Evolutionary conservation across 1,140 invertebrate species (phyloP), one percentile per base, ranked within the genome.

Genomic region (Aporrectodea caliginosa): DNA sequence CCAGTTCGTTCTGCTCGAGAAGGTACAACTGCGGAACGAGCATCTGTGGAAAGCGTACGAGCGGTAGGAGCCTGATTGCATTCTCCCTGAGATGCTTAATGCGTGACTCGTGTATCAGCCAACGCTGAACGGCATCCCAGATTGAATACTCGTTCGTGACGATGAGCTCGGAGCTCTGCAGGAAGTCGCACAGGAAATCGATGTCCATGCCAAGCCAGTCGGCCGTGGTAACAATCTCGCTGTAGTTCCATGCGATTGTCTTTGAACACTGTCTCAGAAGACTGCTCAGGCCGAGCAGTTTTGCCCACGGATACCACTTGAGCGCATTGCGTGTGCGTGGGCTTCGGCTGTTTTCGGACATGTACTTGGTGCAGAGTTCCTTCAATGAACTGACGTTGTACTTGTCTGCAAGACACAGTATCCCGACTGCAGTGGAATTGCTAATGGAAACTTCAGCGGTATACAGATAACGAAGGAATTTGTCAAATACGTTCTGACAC

Each of bases 321-420:
- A 88, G 79, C 27, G 87, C 86, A 81, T 88, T 88, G 16, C 83
- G 77, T 1, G 88, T 85, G 35, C 84, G 82, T 0, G 87, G 88
- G 6, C 86, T 85, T 73, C 83, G 81, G 1, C 84, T 84, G 77
- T 87, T 83, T 33, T 87, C 83, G 12, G 86, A 82, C 88, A 88
- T 88, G 80, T 87, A 88, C 30, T 83, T 80, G 14, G 83, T 85
- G 81, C 86, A 88, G 30, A 88, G 79, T 27, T 80, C 71, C 77
- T 88, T 87, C 34, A 88, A 81, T 29, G 88, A 87, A n/a, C 81
- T 79, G 1, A 88, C 88, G 79, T 86, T 84, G 81, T 88, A 88
- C 78, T 88, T 88, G 80, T 88, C 88, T 22, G 88, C 88, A 31
- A 88, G 82, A 79, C 87, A 88, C n/a, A 88, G 81, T 75, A 88